A percentile compares a stretch with the other conserved stretches of the same genome.
Evolutionary conservation across 2,888 invertebrate species (phyloP).

Genomic region (Nudaria mundana): DNA sequence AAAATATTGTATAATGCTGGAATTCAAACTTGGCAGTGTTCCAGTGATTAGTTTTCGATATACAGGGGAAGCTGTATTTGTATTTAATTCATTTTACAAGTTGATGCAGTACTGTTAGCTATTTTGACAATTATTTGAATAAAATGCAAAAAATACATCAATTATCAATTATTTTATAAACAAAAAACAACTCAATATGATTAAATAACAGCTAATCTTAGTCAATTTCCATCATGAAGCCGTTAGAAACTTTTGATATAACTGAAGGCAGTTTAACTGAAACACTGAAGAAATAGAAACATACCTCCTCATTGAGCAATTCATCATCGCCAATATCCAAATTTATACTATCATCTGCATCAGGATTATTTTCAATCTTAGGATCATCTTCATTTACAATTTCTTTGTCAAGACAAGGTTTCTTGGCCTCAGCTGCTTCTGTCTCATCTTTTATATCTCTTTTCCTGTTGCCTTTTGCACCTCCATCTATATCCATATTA

Average conservation of each 20-base stretch:
- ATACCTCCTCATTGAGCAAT: conserved; percentile 89
- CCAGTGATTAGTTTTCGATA: conserved; percentile 33
- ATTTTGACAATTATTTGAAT: conserved; percentile 23
- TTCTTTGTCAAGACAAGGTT: conserved; percentile 63
- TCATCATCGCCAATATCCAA: conserved; percentile 91
- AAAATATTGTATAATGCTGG: no score
- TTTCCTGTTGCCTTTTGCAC: conserved; percentile 55
- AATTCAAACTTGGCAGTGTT: conserved; percentile 46
- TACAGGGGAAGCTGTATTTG: conserved; percentile 12
- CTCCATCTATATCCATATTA: conserved; percentile 60
- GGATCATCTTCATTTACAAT: conserved; percentile 58
- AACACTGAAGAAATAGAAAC: conserved; percentile 74
- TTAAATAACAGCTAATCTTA: conserved; percentile 26
- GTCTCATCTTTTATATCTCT: conserved; percentile 60
- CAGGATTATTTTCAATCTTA: conserved; percentile 80
- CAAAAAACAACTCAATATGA: neutral
- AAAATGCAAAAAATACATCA: conserved; percentile 18
- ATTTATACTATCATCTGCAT: conserved; percentile 90
- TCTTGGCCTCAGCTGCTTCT: conserved; percentile 59
- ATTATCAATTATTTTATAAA: conserved; percentile 7
- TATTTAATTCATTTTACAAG: conserved; percentile 1
- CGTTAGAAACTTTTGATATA: conserved; percentile 51
- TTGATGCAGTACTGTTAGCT: neutral
- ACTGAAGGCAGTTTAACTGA: conserved; percentile 56
- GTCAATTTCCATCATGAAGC: conserved; percentile 67